These are phyloP conservation scores for Chaitophorus viminalis DNA, from an alignment of 2,888 invertebrate genomes.

Conservation along the genomic window DNA sequence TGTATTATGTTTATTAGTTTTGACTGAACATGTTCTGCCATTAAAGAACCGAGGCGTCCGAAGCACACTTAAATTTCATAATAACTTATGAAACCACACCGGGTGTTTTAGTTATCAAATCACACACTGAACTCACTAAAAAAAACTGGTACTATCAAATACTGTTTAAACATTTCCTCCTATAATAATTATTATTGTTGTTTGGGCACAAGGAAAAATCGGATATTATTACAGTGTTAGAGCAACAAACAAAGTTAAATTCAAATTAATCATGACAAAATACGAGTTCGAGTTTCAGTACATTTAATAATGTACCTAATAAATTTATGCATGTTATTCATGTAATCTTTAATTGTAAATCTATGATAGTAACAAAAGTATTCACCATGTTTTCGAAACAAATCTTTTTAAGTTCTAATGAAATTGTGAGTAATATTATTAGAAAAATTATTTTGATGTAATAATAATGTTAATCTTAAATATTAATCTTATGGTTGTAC, in stretches of 20 bases:
- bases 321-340: not conserved
- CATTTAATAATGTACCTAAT: too few species aligned
- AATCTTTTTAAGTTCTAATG: not conserved
- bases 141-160: not conserved
- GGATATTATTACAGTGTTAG: not conserved
- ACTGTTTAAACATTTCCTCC: not conserved
- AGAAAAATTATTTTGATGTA: not conserved
- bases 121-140: not conserved
- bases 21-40: slow-evolving; percentile 16
- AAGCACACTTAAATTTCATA: slow-evolving; percentile 9
- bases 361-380: not conserved
- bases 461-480: not conserved
- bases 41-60: slow-evolving; percentile 4
- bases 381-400: not conserved
- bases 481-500: not conserved
- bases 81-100: not conserved
- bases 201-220: not conserved
- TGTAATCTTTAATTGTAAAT: not conserved
- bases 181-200: not conserved
- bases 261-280: not conserved
- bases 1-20: slow-evolving; percentile 14
- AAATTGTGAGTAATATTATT: not conserved
- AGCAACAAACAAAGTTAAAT: not conserved
- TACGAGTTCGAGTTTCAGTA: not conserved
- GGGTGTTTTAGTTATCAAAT: not conserved